Base-by-base conservation (phyloP, 1,140 invertebrate genomes). In the Danaus plexippus region DNA sequence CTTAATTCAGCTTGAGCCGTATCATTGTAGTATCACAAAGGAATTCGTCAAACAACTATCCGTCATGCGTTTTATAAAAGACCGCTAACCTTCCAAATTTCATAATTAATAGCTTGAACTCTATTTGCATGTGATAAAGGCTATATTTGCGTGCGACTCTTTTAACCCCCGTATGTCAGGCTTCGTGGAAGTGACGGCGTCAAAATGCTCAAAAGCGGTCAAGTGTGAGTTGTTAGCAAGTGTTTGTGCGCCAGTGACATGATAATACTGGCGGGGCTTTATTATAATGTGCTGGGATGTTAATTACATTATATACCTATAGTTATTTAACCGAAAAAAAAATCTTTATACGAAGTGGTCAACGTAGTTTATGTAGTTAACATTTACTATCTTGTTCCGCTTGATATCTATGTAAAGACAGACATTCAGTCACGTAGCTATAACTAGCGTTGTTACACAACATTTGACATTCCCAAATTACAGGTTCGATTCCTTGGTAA, bases 401-500 rank as follows among this genome's bases (percentile, higher is more conserved):
- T 8, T 0, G 22, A 32, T 32, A 32, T 32, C 22, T 32, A 32
- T 32, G 22, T 32, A 32, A 32, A 32, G 22, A 32, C 22, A 32
- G 22, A 5, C 22, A 32, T 32, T 32, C 52, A 59, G 50, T 45
- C 59, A 69, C 45, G 47, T 15, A 45, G 40, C 41, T 43, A 11
- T 11, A 63, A 42, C 52, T 41, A 51, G 54, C 22, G 11, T 48
- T 22, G 59, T 65, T 58, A 55, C 56, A 44, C 49, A 83, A 82
- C 74, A 66, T 74, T 85, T 82, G 82, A 83, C 81, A 85, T 82
- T 76, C 71, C 74, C 67, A 79, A 77, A 85, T 83, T 83, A 70
- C 62, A 58, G 69, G 76, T 73, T 79, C 71, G 71, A 69, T 68
- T 64, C 51, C 65, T 65, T 52, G 63, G 63, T 66, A 69, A 71